Evolutionary conservation across 2,797 vertebrate species (phyloP).

Genomic region (Apogon talboti): DNA sequence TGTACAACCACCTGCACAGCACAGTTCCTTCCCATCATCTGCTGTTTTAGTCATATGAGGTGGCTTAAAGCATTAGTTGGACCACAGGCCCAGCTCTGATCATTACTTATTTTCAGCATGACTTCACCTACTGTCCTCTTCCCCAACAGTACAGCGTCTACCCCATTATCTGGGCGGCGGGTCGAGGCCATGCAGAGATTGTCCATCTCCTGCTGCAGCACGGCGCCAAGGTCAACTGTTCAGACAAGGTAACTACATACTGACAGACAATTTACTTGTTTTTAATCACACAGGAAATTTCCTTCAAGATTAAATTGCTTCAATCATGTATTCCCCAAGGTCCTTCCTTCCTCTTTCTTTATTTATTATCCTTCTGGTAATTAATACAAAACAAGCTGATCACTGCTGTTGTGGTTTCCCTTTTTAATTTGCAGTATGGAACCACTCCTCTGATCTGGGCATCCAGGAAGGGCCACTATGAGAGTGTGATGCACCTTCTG

Average conservation of each 20-base stretch:
- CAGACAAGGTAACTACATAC: conserved; percentile 91
- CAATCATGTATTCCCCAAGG: neutral
- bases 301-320: neutral
- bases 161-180: conserved; percentile 98
- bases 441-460: conserved; percentile 98
- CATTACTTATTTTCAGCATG: conserved; percentile 53
- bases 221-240: conserved; percentile 98
- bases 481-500: conserved; percentile 92
- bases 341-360: neutral
- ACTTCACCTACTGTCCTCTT: conserved; percentile 53
- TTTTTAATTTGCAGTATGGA: conserved; percentile 86
- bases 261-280: conserved; percentile 35
- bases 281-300: conserved; percentile 33
- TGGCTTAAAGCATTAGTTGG: conserved; percentile 30
- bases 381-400: neutral
- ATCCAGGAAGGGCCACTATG: conserved; percentile 93
- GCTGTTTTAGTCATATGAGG: conserved; percentile 12
- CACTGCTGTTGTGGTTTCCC: neutral
- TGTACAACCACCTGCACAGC: conserved; percentile 2
- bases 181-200: conserved; percentile 93
- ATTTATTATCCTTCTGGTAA: conserved; percentile 9
- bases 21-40: conserved; percentile 14
- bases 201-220: conserved; percentile 92
- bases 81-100: conserved; percentile 32
- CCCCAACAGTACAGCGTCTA: conserved; percentile 95